Conservation (phyloP, 2,888 invertebrate species). For the Hetaerina titia region DNA sequence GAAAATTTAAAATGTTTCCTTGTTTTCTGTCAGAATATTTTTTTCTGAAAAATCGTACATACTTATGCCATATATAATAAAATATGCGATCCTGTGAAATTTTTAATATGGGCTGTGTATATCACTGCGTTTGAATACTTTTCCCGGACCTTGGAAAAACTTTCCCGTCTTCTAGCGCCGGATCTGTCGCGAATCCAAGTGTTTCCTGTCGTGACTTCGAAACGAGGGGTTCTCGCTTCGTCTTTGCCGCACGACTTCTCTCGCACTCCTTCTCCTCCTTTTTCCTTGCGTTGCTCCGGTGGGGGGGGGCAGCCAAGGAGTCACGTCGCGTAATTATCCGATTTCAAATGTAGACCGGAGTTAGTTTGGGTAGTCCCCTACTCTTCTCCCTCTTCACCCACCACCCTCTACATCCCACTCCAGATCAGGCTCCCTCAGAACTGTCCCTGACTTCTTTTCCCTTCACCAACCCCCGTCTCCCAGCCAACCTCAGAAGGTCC, state of each 20-base stretch:
- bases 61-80: too few species aligned
- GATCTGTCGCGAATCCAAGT: background rate
- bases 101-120: background rate
- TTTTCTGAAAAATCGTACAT: too few species aligned
- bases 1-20: too few species aligned
- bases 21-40: too few species aligned
- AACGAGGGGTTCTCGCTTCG: background rate
- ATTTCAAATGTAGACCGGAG: slow-evolving; percentile 39
- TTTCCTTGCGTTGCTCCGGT: background rate
- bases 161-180: background rate
- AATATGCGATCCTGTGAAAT: background rate
- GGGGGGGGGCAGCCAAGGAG: background rate
- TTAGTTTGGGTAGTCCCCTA: background rate
- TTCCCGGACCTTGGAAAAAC: background rate
- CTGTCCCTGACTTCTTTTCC: background rate
- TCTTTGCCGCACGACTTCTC: background rate
- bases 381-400: background rate
- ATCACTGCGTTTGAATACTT: background rate
- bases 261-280: background rate
- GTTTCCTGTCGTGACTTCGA: background rate
- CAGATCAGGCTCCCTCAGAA: background rate
- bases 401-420: background rate
- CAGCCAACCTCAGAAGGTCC: background rate
- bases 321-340: slow-evolving; percentile 38
- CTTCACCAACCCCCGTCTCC: background rate